Evolutionary conservation across 2,797 vertebrate species (phyloP).

Genomic region (Bryconaethiops microstoma): DNA sequence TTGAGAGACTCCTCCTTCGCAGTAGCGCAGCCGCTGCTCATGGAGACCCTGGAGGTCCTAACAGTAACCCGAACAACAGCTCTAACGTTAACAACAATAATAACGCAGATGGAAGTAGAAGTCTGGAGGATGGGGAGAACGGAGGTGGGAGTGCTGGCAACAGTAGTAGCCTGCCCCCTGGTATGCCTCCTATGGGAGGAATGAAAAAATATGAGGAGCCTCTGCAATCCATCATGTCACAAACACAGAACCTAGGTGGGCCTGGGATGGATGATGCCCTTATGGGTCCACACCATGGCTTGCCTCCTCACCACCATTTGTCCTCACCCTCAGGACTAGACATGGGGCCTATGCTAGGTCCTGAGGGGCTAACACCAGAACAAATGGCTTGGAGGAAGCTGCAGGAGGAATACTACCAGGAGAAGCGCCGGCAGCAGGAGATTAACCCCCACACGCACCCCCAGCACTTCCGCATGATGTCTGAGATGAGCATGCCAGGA

Average conservation of each 20-base stretch:
- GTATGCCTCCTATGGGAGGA: constrained; percentile 65
- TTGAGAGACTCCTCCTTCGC: constrained; percentile 90
- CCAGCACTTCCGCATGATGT: constrained; percentile 80
- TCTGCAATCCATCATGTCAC: constrained; percentile 94
- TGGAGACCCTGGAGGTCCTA: constrained; percentile 67
- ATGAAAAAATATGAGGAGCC: constrained; percentile 95
- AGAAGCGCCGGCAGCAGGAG: constrained; percentile 94
- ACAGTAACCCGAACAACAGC: constrained; percentile 68
- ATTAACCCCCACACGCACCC: constrained; percentile 74
- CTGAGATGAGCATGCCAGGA: constrained; percentile 77
- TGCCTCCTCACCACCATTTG: constrained; percentile 75
- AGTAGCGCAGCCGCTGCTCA: constrained; percentile 73
- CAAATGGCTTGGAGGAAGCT: constrained; percentile 97
- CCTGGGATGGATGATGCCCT: constrained; percentile 81
- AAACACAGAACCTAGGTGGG: constrained; percentile 89
- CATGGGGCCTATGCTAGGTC: constrained; percentile 88
- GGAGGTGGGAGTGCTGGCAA: constrained; percentile 65
- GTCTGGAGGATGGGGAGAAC: constrained; percentile 67
- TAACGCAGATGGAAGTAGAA: constrained; percentile 63
- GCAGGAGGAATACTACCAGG: constrained; percentile 97
- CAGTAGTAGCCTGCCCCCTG: constrained; percentile 63
- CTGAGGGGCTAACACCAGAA: constrained; percentile 90
- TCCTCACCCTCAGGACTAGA: constrained; percentile 79
- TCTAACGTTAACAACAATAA: constrained; percentile 69
- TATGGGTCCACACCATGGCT: constrained; percentile 71